Base-by-base conservation (phyloP, 2,797 vertebrate species). In the Takifugu ocellatus region DNA sequence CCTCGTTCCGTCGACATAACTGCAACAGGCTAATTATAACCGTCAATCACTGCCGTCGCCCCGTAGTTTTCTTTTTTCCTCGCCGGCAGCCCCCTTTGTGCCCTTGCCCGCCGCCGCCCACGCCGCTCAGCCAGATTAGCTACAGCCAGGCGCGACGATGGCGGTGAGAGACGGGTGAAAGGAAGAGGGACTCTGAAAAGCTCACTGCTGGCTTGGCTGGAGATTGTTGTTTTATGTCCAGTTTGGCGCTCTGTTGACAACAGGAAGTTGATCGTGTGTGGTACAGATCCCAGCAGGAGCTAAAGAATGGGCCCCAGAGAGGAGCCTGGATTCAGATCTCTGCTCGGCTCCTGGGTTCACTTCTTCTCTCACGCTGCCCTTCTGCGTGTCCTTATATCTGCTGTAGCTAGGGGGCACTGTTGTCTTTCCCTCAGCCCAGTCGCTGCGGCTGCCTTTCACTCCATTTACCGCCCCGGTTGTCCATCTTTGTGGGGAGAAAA, bases 341-440 rank as follows among this genome's bases (percentile, higher is more conserved):
- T 8, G 26, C 9, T 51, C 51, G 68, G 57, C 15, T 57, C 39
- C 27, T 54, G 15, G 54, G 36, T 33, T 54, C 42, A 11, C 51
- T 72, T 43, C 6, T 51, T 43, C 33, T 16, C 25, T 9, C n/a
- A 15, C 25, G 56, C n/a, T 51, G 21, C 56, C 59, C 14, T 29
- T 43, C 25, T 47, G 12, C 29, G 16, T 54, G 69, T 51, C 50
- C 25, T 77, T 66, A 56, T 49, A 27, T 52, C 63, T 74, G 55
- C 42, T 27, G 58, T 78, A 82, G 75, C 76, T 84, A 87, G 91
- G 79, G 88, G 90, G 87, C 90, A 92, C 87, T 90, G 77, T 91
- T 90, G 89, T 70, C 85, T 83, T 89, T 87, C 57, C 62, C 68
- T 70, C 60, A 54, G 65, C 63, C 16, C 43, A 52, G 47, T 59